Evolutionary conservation across 1,140 invertebrate genomes (phyloP), one percentile per base, ranked within the genome.

Genomic region (Idris sp.): DNA sequence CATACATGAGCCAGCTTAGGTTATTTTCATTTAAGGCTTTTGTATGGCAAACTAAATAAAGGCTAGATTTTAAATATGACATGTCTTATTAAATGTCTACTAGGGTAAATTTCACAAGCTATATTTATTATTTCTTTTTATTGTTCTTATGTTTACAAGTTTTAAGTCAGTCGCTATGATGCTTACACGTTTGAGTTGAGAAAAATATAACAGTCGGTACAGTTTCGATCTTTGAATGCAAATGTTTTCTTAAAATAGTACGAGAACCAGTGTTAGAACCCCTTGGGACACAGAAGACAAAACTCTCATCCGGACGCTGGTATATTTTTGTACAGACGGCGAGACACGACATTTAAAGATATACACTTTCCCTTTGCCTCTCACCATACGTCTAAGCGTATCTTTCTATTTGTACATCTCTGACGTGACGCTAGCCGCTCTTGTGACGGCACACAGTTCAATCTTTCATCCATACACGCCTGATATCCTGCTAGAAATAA

Each of bases 171-270:
- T 5, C 8, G 18, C 44, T 35, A 28, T 30, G 22, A 22, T 53
- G 43, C 31, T 41, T 31, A 22, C 22, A 16, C 31, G 31, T 72
- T 64, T 64, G 43, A 72, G 16, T n/a, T n/a, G 33, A 18, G 36
- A 54, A 41, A 62, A 49, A 4, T 40, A 16, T 13, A 10, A 31
- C 30, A 10, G 38, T 16, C 35, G 49, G 51, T 9, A 11, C 15
- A 15, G 48, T 61, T 53, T 73, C 54, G 61, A 59, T 67, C 54
- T 40, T 61, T 16, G 56, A 74, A 74, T 56, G 61, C 56, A 68
- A 68, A 74, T 68, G 64, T 74, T 68, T 56, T 51, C 56, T 64
- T 54, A 74, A 74, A 61, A n/a, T n/a, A n/a, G n/a, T n/a, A n/a
- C n/a, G n/a, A n/a, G n/a, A n/a, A n/a, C n/a, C n/a, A n/a, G n/a